A percentile compares a stretch with the other conserved stretches of the same genome.
phyloP scores from a whole-genome alignment of 92 coral and sea anemone genomes.

The Zoanthus solanderi region DNA sequence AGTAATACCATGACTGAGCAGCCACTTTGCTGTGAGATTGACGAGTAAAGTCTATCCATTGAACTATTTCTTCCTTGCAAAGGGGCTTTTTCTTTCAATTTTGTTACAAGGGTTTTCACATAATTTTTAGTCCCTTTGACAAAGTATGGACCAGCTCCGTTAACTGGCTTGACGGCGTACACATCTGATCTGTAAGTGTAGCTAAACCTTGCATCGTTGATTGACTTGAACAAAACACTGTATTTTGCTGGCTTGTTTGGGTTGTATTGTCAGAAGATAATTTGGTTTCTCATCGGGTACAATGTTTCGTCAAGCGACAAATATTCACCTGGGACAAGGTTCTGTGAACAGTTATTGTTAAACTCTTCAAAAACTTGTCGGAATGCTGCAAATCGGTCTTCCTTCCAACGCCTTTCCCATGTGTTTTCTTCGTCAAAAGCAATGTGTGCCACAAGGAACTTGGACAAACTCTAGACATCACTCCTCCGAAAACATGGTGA shows the following conservation, averaged over 20 bases:
- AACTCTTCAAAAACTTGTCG: conserved; percentile 34
- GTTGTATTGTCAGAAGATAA: conserved; percentile 21
- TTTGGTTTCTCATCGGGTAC: conserved; percentile 17
- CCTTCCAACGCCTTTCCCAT: conserved; percentile 8
- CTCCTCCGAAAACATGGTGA: conserved; percentile 23
- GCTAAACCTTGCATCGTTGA: conserved; percentile 33
- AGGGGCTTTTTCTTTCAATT: background rate
- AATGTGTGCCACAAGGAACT: conserved; percentile 37
- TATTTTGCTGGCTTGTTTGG: conserved; percentile 47
- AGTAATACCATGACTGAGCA: conserved; percentile 11
- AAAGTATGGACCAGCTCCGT: background rate
- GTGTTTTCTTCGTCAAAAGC: conserved; percentile 21
- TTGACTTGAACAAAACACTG: conserved; percentile 32
- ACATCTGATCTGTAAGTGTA: conserved; percentile 13
- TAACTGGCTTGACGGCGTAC: conserved; percentile 20
- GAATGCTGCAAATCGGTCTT: conserved; percentile 34
- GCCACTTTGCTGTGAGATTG: conserved; percentile 17
- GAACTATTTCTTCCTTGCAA: conserved; percentile 2
- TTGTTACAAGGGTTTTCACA: conserved; percentile 16
- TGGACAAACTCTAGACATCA: conserved; percentile 22
- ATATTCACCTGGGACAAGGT: conserved; percentile 17
- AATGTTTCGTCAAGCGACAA: conserved; percentile 26
- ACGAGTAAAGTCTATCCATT: background rate
- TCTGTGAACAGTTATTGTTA: conserved; percentile 27
- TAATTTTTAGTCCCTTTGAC: conserved; percentile 8